Evolutionary conservation across 1,140 invertebrate species (phyloP).

Genomic region (Leptinotarsa lineolata): DNA sequence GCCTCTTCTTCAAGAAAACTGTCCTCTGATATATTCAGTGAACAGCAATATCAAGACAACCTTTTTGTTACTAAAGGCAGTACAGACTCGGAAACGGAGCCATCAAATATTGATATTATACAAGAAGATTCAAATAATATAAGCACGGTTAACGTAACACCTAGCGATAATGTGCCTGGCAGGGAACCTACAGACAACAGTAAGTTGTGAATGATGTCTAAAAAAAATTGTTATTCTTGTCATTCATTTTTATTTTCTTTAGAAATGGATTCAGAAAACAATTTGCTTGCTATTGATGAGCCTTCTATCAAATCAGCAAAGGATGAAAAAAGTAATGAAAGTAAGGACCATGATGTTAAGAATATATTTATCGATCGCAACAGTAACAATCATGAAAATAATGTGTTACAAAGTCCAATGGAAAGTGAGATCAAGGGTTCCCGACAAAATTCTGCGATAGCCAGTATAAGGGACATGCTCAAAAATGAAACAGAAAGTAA

Average conservation of each 20-base stretch:
- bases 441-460: neutral
- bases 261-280: no score
- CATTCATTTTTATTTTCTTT: no score
- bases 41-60: slow-evolving; percentile 38
- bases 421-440: neutral
- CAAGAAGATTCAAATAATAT: slow-evolving; percentile 24
- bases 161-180: slow-evolving; percentile 21
- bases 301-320: no score
- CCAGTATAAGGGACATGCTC: slow-evolving; percentile 17
- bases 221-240: no score
- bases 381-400: neutral
- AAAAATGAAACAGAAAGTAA: neutral
- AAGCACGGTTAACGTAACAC: slow-evolving; percentile 31
- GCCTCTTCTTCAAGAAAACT: slow-evolving; percentile 34
- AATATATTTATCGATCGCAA: neutral
- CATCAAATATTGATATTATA: slow-evolving; percentile 30
- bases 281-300: no score
- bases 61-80: slow-evolving; percentile 38
- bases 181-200: neutral
- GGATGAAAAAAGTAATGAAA: neutral
- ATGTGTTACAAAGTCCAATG: neutral
- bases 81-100: slow-evolving; percentile 12
- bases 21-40: slow-evolving; percentile 38
- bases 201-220: neutral
- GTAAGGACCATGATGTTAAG: neutral